phyloP scores from a whole-genome alignment of 2,797 vertebrate genomes.

The Coracias cyanogaster region DNA sequence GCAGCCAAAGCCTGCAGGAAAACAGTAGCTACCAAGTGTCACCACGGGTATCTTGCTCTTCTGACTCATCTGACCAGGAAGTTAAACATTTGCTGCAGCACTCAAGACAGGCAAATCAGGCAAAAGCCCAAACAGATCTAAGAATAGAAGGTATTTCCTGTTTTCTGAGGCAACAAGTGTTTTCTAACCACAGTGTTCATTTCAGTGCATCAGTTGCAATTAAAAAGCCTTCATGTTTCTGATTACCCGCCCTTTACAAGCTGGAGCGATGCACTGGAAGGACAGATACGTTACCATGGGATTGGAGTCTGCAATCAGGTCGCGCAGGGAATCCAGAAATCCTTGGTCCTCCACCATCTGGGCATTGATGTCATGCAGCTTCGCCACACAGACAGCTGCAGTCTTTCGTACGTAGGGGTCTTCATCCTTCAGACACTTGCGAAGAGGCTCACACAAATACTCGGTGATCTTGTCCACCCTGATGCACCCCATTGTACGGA shows the following conservation, averaged over 20 bases:
- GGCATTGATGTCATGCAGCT: conserved; percentile 98
- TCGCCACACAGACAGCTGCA: conserved; percentile 96
- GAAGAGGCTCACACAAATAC: conserved; percentile 96
- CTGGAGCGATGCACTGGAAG: fast-evolving
- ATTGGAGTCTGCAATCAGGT: conserved; percentile 98
- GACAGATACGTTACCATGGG: conserved; percentile 86
- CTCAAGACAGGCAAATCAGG: not conserved
- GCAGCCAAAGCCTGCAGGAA: not conserved
- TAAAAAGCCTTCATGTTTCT: not conserved
- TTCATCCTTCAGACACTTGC: conserved; percentile 98
- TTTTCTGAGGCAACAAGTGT: not conserved
- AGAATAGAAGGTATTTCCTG: not conserved
- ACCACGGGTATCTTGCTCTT: not conserved
- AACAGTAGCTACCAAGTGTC: not conserved
- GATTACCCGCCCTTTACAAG: not conserved
- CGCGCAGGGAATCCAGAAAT: conserved; percentile 95
- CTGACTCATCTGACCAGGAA: not conserved
- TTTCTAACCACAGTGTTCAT: not conserved
- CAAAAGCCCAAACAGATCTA: not conserved
- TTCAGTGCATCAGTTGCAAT: not conserved
- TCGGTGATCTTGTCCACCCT: conserved; percentile 98
- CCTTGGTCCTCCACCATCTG: conserved; percentile 99
- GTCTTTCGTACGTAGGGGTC: conserved; percentile 98
- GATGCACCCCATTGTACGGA: conserved; percentile 99
- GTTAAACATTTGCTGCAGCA: not conserved